These are phyloP conservation scores for Vesta saturnalis DNA, from an alignment of 2,888 invertebrate species.

Conservation along the genomic window DNA sequence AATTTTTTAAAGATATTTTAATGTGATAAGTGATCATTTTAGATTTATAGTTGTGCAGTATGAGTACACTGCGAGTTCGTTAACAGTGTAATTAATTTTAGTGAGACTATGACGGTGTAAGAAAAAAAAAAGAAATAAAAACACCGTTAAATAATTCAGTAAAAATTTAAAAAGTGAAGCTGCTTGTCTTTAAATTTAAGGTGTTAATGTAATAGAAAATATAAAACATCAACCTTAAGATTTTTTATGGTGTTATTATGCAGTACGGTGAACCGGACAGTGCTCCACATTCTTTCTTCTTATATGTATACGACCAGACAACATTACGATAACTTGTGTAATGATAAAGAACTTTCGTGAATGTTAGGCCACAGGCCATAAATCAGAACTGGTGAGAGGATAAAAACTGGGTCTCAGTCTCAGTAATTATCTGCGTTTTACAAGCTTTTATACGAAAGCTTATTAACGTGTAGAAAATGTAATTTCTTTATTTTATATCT, in stretches of 20 bases:
- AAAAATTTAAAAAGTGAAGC: background rate
- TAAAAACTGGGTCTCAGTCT: constrained; percentile 8
- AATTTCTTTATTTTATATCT: constrained; percentile 5
- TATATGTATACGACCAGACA: constrained; percentile 7
- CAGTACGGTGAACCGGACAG: constrained; percentile 7
- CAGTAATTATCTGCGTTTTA: constrained; percentile 7
- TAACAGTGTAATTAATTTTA: too few species aligned
- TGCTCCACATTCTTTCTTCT: constrained; percentile 12
- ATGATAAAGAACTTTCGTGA: constrained; percentile 13
- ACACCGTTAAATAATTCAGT: too few species aligned
- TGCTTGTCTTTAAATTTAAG: background rate
- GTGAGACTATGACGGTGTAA: too few species aligned
- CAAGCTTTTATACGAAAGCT: constrained; percentile 5
- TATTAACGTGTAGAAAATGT: constrained; percentile 1
- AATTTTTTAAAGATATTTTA: too few species aligned
- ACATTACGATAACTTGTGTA: constrained; percentile 13
- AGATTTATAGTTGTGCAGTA: too few species aligned
- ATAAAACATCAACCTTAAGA: constrained; percentile 5
- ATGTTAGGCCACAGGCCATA: constrained; percentile 12
- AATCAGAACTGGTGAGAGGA: constrained; percentile 12
- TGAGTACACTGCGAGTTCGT: too few species aligned
- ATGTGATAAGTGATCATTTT: too few species aligned
- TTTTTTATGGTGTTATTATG: constrained; percentile 8
- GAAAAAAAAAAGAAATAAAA: too few species aligned
- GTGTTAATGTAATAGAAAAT: background rate